phyloP scores from a whole-genome alignment of 2,888 invertebrate species.

The Papilio protenor region DNA sequence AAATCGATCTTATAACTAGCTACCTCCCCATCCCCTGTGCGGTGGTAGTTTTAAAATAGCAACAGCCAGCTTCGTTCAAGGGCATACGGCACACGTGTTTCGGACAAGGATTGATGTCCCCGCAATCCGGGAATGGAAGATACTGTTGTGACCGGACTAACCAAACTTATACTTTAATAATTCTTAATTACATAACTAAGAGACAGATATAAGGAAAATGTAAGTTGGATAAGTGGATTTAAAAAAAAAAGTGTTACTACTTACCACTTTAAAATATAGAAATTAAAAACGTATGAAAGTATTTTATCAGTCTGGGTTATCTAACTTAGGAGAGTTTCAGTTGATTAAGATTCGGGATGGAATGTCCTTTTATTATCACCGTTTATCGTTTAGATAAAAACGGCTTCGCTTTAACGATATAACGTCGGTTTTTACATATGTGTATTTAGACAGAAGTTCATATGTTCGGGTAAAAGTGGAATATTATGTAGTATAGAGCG shows the following conservation, averaged over 20 bases:
- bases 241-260: background rate
- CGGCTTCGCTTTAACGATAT: background rate
- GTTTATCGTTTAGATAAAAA: background rate
- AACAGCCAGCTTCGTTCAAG: conserved; percentile 59
- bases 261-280: background rate
- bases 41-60: conserved; percentile 62
- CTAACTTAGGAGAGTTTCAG: background rate
- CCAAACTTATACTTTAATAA: background rate
- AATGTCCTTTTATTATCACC: background rate
- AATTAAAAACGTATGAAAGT: background rate
- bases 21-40: conserved; percentile 49
- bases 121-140: conserved; percentile 35
- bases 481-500: too few species aligned
- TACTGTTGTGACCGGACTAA: background rate
- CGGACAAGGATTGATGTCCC: conserved; percentile 56
- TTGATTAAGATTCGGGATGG: background rate
- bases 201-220: background rate
- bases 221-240: too few species aligned
- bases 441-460: too few species aligned
- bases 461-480: too few species aligned
- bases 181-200: background rate
- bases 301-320: background rate
- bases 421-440: too few species aligned
- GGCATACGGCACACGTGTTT: conserved; percentile 63
- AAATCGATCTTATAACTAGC: conserved; percentile 59